Evolutionary conservation across 2,888 invertebrate genomes (phyloP).

Genomic region (Sminthurides aquaticus): DNA sequence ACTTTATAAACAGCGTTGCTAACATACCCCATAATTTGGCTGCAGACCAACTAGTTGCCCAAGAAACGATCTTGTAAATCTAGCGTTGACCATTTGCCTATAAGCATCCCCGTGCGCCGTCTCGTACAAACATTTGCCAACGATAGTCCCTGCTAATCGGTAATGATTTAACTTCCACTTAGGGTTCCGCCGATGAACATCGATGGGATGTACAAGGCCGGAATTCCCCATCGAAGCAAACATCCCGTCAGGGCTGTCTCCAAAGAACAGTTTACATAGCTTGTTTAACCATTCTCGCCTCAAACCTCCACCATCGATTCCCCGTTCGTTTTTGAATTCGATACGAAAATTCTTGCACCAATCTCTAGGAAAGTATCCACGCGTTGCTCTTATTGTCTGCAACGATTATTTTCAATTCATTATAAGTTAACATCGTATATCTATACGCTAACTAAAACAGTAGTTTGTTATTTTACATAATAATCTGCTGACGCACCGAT

Average conservation of each 20-base stretch:
- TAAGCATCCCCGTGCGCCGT: conserved; percentile 81
- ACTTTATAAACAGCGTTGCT: too few species aligned
- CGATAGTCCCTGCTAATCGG: conserved; percentile 86
- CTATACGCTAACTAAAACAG: too few species aligned
- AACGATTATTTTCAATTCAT: background rate
- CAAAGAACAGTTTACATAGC: conserved; percentile 79
- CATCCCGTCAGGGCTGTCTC: conserved; percentile 60
- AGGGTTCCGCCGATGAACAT: conserved; percentile 50
- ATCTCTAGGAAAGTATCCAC: conserved; percentile 72
- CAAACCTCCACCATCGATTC: conserved; percentile 88
- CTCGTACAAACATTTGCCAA: conserved; percentile 91
- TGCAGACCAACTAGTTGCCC: conserved; percentile 90
- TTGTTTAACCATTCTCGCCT: conserved; percentile 90
- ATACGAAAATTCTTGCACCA: conserved; percentile 93
- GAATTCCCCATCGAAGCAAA: conserved; percentile 78
- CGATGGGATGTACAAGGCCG: conserved; percentile 81
- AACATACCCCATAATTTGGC: conserved; percentile 78
- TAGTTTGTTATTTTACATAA: too few species aligned
- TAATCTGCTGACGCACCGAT: conserved; percentile 53
- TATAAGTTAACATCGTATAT: too few species aligned
- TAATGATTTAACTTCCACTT: conserved; percentile 69
- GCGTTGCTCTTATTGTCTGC: conserved; percentile 66
- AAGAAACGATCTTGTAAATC: conserved; percentile 83
- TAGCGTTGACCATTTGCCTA: conserved; percentile 77
- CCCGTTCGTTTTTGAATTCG: conserved; percentile 84